phyloP scores from a whole-genome alignment of 2,113 vertebrate genomes.

The Hucho hucho region DNA sequence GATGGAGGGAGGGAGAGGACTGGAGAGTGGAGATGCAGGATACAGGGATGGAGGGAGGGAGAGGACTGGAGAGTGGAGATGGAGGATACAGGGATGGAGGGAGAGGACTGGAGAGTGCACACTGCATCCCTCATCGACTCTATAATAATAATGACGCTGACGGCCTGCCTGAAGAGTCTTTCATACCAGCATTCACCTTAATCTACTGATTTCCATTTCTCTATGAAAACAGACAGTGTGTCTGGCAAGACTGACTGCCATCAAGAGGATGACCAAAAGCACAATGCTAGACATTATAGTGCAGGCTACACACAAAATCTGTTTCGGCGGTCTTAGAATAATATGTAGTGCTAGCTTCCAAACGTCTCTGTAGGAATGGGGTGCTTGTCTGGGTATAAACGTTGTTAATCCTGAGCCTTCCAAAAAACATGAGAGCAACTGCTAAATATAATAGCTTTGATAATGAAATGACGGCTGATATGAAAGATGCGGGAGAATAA shows the following conservation, averaged over 20 bases:
- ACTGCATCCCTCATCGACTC: not conserved
- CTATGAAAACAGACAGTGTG: not conserved
- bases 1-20: too few relatives aligned
- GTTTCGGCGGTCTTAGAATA: not conserved
- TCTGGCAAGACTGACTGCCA: too few relatives aligned
- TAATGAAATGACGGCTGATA: not conserved
- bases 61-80: not conserved
- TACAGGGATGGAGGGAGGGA: too few relatives aligned
- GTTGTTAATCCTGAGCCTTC: too few relatives aligned
- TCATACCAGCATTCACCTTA: not conserved
- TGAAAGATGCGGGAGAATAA: not conserved
- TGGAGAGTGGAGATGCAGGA: too few relatives aligned
- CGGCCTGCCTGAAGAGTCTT: not conserved
- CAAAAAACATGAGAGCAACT: too few relatives aligned
- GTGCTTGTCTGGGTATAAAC: too few relatives aligned
- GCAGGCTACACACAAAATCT: not conserved
- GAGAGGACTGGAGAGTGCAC: not conserved
- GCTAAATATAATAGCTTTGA: not conserved
- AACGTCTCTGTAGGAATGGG: too few relatives aligned
- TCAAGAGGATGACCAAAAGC: not conserved
- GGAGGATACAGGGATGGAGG: slow-evolving; percentile 10
- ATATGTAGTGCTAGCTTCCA: too few relatives aligned
- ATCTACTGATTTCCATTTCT: not conserved
- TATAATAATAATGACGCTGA: not conserved
- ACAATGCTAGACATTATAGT: too few relatives aligned